phyloP scores from a whole-genome alignment of 2,113 vertebrate genomes.

The Tichodroma muraria region DNA sequence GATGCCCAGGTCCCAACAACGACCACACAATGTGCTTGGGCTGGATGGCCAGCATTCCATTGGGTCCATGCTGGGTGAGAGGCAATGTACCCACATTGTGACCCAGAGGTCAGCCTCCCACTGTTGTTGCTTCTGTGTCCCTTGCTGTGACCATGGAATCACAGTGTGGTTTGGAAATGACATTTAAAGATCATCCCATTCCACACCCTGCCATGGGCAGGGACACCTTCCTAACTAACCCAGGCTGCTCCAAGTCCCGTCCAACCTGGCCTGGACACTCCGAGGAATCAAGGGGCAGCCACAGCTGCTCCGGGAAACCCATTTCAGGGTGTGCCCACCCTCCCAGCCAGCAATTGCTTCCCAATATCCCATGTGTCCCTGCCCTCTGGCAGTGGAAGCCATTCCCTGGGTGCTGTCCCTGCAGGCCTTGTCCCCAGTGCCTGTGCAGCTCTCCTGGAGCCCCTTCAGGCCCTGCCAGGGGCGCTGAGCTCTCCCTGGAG shows the following conservation, averaged over 20 bases:
- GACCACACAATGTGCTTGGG: rapidly evolving
- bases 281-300: background rate
- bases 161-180: background rate
- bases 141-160: background rate
- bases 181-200: rapidly evolving
- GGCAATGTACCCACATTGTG: rapidly evolving
- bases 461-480: background rate
- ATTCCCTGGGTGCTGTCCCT: background rate
- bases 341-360: rapidly evolving
- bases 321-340: background rate
- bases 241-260: rapidly evolving
- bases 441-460: background rate
- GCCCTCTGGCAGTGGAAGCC: background rate
- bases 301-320: background rate
- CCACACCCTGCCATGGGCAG: rapidly evolving
- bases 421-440: background rate
- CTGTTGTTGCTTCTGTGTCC: background rate
- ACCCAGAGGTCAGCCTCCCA: background rate
- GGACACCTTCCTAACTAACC: rapidly evolving
- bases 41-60: background rate
- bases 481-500: background rate
- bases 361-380: rapidly evolving
- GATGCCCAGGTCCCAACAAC: background rate
- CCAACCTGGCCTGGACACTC: rapidly evolving
- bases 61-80: rapidly evolving